phyloP scores from a whole-genome alignment of 2,797 vertebrate species.

The Clarias laeviceps region DNA sequence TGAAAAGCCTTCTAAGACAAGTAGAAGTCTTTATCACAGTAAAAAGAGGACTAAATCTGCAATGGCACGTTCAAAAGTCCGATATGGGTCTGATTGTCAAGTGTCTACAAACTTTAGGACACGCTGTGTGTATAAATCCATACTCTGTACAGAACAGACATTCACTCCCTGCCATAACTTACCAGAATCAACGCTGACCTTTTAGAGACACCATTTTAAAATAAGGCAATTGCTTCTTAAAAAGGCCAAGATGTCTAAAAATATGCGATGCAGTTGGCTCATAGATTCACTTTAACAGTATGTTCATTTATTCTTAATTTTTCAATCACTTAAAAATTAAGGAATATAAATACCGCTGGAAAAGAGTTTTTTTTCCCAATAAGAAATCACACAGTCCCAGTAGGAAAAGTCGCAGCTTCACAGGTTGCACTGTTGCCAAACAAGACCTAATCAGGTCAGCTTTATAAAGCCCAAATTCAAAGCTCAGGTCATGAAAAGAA shows the following conservation, averaged over 20 bases:
- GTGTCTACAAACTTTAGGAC: background rate
- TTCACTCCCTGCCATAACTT: slow-evolving; percentile 8
- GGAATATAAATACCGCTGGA: background rate
- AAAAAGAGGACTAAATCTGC: background rate
- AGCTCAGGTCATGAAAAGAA: background rate
- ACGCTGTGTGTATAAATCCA: background rate
- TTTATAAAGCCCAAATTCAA: slow-evolving; percentile 23
- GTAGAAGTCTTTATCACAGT: background rate
- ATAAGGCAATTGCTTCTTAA: slow-evolving; percentile 25
- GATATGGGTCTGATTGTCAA: background rate
- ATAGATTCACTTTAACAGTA: slow-evolving; percentile 22
- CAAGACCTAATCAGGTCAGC: slow-evolving; percentile 19
- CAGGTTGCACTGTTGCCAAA: slow-evolving; percentile 23
- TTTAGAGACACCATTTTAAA: slow-evolving; percentile 32
- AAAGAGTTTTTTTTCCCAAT: background rate
- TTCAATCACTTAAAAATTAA: slow-evolving; percentile 8
- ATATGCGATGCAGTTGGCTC: slow-evolving; percentile 6
- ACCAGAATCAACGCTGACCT: slow-evolving; percentile 33
- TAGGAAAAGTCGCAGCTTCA: background rate
- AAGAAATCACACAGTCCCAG: background rate
- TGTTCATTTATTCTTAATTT: slow-evolving; percentile 19
- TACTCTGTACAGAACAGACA: slow-evolving; percentile 8
- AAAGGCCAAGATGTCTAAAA: slow-evolving; percentile 44
- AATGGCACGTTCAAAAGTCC: background rate
- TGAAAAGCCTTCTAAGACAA: background rate